A percentile compares a stretch with the other conserved stretches of the same genome.
These are phyloP conservation scores for Pseudochirops cupreus DNA, from an alignment of 2,797 vertebrate species.

Conservation along the genomic window DNA sequence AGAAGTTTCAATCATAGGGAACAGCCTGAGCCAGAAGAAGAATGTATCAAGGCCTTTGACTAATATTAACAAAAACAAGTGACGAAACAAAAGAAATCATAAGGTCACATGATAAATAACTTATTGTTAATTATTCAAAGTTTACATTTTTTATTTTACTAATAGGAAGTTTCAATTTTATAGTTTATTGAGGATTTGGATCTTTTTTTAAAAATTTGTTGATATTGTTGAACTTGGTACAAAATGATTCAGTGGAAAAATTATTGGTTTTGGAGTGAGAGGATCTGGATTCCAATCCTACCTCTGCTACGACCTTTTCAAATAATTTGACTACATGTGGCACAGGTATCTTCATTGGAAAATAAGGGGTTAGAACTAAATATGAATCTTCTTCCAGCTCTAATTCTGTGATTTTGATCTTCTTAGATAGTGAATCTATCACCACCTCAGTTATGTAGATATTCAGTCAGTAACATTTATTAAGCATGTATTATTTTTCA, in stretches of 20 bases:
- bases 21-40: not conserved
- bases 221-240: not conserved
- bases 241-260: not conserved
- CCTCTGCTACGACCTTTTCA: not conserved
- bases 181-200: not conserved
- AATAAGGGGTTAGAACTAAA: not conserved
- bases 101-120: not conserved
- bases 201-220: not conserved
- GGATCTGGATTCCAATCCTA: not conserved
- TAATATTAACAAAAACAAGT: not conserved
- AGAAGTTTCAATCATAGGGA: not conserved
- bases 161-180: not conserved
- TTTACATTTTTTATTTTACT: not conserved
- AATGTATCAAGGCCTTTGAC: not conserved
- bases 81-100: not conserved
- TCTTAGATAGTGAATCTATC: not conserved
- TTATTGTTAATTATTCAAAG: not conserved
- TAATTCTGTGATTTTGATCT: not conserved
- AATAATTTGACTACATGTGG: not conserved
- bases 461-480: conserved; percentile 18
- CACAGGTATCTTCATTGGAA: not conserved
- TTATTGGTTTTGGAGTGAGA: not conserved
- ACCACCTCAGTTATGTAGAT: not conserved
- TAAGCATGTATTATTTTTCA: not conserved
- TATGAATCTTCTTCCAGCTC: not conserved